phyloP scores from a whole-genome alignment of 2,797 vertebrate genomes.

The Ciconia nigra region DNA sequence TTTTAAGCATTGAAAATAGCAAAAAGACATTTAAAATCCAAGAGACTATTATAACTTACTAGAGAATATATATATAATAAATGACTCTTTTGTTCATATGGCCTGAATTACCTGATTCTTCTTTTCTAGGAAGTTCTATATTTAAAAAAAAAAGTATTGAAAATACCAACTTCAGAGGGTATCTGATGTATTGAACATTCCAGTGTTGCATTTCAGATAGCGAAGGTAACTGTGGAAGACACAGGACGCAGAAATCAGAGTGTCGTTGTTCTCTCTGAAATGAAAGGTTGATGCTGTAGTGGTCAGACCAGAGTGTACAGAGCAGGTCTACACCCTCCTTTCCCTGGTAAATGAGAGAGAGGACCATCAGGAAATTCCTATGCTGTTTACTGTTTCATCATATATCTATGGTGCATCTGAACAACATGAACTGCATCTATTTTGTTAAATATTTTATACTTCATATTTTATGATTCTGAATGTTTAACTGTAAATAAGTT shows the following conservation, averaged over 20 bases:
- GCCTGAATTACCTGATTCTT: constrained; percentile 71
- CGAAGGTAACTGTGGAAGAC: background rate
- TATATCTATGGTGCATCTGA: constrained; percentile 56
- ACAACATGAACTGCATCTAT: constrained; percentile 55
- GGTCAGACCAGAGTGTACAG: background rate
- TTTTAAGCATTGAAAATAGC: constrained; percentile 82
- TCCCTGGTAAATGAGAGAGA: background rate
- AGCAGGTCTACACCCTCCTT: background rate
- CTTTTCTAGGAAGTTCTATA: constrained; percentile 65
- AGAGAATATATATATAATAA: constrained; percentile 79
- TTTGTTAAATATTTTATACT: constrained; percentile 71
- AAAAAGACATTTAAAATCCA: constrained; percentile 78
- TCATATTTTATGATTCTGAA: constrained; percentile 60
- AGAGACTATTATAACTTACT: constrained; percentile 79
- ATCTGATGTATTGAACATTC: background rate
- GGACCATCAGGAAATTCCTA: background rate
- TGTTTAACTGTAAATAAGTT: constrained; percentile 68
- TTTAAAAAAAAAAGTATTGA: background rate
- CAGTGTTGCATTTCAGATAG: background rate
- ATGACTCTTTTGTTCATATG: constrained; percentile 78
- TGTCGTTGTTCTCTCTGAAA: background rate
- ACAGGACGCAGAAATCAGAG: background rate
- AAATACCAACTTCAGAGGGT: background rate
- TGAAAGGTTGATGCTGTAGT: background rate
- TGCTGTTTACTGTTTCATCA: constrained; percentile 58